These are phyloP conservation scores for Pyrochroa serraticornis DNA, from an alignment of 2,888 invertebrate species.

Conservation along the genomic window DNA sequence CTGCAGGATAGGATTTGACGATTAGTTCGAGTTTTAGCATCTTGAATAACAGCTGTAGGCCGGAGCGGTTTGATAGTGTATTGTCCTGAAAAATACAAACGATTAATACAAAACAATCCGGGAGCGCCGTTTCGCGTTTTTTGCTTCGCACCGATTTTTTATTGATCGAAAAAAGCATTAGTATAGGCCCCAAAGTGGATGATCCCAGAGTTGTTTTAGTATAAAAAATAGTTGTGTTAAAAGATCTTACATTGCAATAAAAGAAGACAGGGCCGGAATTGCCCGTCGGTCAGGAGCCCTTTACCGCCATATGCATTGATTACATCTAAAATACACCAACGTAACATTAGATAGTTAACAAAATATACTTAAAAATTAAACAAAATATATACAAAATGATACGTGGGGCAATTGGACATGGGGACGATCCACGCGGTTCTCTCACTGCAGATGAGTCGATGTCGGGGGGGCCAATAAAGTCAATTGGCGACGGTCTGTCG, in stretches of 20 bases:
- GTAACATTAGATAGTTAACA: slow-evolving; percentile 28
- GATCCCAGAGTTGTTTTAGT: slow-evolving; percentile 29
- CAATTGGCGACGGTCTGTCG: slow-evolving; percentile 45
- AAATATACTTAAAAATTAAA: slow-evolving; percentile 6
- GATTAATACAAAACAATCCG: slow-evolving; percentile 14
- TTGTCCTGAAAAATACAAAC: slow-evolving; percentile 51
- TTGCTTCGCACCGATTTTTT: slow-evolving; percentile 17
- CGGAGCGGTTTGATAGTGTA: slow-evolving; percentile 53
- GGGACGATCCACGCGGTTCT: slow-evolving; percentile 39
- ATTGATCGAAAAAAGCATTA: slow-evolving; percentile 36
- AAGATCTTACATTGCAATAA: slow-evolving; percentile 56
- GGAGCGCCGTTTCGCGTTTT: no score
- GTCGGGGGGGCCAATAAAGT: slow-evolving; percentile 42
- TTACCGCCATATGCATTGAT: slow-evolving; percentile 89
- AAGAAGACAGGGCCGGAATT: slow-evolving; percentile 53
- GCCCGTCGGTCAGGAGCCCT: slow-evolving; percentile 60
- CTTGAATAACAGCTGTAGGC: slow-evolving; percentile 53
- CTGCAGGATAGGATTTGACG: slow-evolving; percentile 27
- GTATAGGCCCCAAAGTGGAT: slow-evolving; percentile 36
- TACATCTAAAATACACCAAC: slow-evolving; percentile 75
- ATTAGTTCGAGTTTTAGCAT: slow-evolving; percentile 40
- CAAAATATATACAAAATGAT: slow-evolving; percentile 1
- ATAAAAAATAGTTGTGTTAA: slow-evolving; percentile 42
- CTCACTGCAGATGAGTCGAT: slow-evolving; percentile 25
- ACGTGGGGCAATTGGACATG: not conserved